Conservation (phyloP, 2,113 vertebrate genomes). For the Silurus meridionalis region DNA sequence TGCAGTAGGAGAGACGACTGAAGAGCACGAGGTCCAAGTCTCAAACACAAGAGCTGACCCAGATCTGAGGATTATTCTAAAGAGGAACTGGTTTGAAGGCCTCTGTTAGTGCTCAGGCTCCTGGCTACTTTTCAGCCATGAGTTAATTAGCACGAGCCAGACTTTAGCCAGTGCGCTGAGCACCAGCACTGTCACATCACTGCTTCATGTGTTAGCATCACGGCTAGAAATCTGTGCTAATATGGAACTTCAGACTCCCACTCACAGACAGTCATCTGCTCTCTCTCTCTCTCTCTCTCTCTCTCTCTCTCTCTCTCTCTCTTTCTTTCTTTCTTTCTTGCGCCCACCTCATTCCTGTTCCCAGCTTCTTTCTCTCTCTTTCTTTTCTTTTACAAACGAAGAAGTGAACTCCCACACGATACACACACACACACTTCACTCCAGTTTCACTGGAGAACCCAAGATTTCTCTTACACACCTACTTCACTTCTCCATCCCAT, state of each 20-base stretch:
- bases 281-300: constrained; percentile 33
- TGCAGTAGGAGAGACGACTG: background rate
- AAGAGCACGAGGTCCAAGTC: background rate
- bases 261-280: constrained; percentile 51
- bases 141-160: constrained; percentile 48
- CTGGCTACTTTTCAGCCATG: constrained; percentile 38
- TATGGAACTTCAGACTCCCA: constrained; percentile 48
- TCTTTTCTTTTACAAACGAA: background rate
- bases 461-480: constrained; percentile 25
- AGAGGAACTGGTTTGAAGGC: constrained; percentile 42
- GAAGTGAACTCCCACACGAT: constrained; percentile 13
- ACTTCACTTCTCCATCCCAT: constrained; percentile 7
- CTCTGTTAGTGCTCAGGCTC: constrained; percentile 29
- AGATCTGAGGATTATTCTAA: constrained; percentile 30
- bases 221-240: constrained; percentile 39
- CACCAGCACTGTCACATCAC: constrained; percentile 42
- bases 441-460: constrained; percentile 23
- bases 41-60: constrained; percentile 44
- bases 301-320: constrained; percentile 16
- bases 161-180: constrained; percentile 37
- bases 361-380: background rate
- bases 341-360: background rate
- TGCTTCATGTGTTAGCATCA: constrained; percentile 38
- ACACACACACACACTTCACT: constrained; percentile 27
- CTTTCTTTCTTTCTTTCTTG: background rate